A percentile compares a stretch with the other conserved stretches of the same genome.
These are phyloP conservation scores for Eupeodes latifasciatus DNA, from an alignment of 2,888 invertebrate genomes.

Conservation along the genomic window DNA sequence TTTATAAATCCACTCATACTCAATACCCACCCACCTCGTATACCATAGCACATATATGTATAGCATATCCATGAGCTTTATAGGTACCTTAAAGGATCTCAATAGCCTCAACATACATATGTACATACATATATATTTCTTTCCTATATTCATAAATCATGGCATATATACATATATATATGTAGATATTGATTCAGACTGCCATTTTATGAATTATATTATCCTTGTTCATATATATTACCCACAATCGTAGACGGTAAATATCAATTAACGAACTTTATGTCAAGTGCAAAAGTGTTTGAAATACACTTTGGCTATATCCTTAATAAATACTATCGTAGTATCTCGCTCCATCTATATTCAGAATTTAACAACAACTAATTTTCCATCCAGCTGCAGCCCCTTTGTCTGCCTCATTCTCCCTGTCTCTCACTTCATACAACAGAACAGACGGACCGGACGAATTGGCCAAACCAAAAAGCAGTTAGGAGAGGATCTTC, in stretches of 20 bases:
- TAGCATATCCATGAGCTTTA: constrained; percentile 3
- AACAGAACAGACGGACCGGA: background rate
- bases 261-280: constrained; percentile 74
- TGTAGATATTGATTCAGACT: constrained; percentile 52
- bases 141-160: constrained; percentile 66
- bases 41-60: background rate
- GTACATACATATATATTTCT: background rate
- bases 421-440: background rate
- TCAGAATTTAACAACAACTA: constrained; percentile 7
- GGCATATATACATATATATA: background rate
- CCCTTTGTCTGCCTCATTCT: too few relatives aligned
- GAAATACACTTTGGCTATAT: constrained; percentile 42
- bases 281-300: constrained; percentile 67
- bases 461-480: constrained; percentile 38
- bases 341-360: constrained; percentile 1
- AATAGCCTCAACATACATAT: constrained; percentile 1
- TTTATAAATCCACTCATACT: background rate
- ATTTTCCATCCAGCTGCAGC: background rate
- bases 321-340: constrained; percentile 33
- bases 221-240: constrained; percentile 53
- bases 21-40: too few relatives aligned
- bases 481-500: constrained; percentile 57
- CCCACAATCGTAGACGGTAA: constrained; percentile 59
- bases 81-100: constrained; percentile 3
- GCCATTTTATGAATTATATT: constrained; percentile 72